phyloP scores from a whole-genome alignment of 2,888 invertebrate genomes.

The Onchidella celtica region DNA sequence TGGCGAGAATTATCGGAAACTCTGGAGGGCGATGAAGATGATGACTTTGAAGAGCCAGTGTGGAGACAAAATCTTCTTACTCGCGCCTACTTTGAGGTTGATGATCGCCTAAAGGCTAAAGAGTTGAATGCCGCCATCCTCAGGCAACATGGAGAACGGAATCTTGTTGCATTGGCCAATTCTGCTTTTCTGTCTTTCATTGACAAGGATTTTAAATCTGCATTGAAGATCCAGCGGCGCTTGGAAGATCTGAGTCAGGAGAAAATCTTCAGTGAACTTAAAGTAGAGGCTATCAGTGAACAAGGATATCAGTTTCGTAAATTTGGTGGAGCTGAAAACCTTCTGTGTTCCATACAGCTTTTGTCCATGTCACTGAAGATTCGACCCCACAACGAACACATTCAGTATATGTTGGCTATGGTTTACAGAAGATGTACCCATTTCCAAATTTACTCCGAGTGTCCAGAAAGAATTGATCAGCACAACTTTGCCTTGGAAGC shows the following conservation, averaged over 20 bases:
- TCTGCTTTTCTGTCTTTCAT: neutral
- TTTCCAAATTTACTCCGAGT: neutral
- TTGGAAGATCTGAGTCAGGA: neutral
- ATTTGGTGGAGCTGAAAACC: constrained; percentile 6
- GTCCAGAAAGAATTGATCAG: constrained; percentile 2
- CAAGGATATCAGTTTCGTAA: neutral
- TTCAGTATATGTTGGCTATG: constrained; percentile 5
- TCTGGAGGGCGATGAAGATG: neutral
- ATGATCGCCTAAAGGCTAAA: neutral
- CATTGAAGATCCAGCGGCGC: neutral
- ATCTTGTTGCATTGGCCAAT: neutral
- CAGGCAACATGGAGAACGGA: neutral
- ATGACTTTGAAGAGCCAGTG: neutral
- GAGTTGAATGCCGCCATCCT: neutral
- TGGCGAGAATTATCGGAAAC: neutral
- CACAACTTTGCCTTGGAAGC: neutral
- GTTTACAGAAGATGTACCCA: constrained; percentile 3
- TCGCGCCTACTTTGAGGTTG: neutral
- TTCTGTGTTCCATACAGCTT: neutral
- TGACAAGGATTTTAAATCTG: neutral
- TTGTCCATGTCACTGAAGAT: neutral
- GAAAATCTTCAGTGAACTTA: neutral
- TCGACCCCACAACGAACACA: neutral
- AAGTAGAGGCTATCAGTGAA: neutral
- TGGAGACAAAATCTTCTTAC: constrained; percentile 1